Evolutionary conservation across 2,797 vertebrate genomes (phyloP), one percentile per base, ranked within the genome.

Genomic region (Poeciliopsis paucimaculata): DNA sequence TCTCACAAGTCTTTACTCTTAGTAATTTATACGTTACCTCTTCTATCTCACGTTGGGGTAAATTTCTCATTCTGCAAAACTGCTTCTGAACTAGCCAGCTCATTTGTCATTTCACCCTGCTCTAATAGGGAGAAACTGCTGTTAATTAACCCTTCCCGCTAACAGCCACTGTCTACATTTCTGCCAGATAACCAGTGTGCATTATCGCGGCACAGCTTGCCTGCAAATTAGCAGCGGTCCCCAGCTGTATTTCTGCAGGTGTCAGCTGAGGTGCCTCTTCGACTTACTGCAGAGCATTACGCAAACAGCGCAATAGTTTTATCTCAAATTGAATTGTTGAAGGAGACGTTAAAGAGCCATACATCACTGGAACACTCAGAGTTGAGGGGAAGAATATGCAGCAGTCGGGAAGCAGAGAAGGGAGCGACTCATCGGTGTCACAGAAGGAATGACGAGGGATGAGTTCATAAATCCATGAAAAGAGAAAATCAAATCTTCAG

Each of bases 321-420:
- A 95, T 94, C 94, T 94, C 78, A 94, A 94, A 94, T 94, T 93
- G 92, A 94, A 94, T 93, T 94, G 93, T 94, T 94, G 92, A 91
- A 85, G 87, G 89, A 91, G 92, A 93, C 90, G 87, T 92, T 94
- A 89, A 93, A 90, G 89, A 91, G 87, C 86, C 91, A 93, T 95
- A 90, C 80, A 95, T 94, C 94, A 95, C 90, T 86, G 81, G 89
- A 93, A 91, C 88, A 89, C 77, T 73, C 12, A 16, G 76, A 73
- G 87, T 55, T 82, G 82, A 88, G 80, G 82, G 83, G 76, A 77
- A 78, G 80, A 87, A 78, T 89, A 84, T 91, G 92, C 80, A 74
- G 90, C 83, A 53, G 85, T 26, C 10, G 77, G 76, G 84, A 84
- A 77, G 88, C 71, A 51, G 80, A 81, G 85, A 85, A 62, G 83